Conservation (phyloP, 2,113 vertebrate genomes). For the Psittacara wagleri region DNA sequence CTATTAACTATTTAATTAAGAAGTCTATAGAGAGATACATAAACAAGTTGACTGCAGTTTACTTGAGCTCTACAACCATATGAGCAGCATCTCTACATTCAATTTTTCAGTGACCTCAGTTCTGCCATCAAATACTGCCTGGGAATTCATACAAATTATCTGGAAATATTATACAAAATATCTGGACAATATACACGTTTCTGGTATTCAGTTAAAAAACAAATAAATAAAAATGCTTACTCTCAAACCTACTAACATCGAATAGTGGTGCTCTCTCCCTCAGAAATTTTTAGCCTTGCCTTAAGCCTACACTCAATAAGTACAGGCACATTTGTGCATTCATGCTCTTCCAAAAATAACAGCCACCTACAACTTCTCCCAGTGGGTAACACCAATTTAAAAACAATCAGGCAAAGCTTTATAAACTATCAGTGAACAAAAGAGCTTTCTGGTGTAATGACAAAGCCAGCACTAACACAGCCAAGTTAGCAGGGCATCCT, state of each 20-base stretch:
- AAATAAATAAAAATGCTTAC: not conserved
- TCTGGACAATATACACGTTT: not conserved
- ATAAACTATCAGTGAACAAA: not conserved
- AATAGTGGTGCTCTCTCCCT: not conserved
- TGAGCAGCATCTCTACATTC: not conserved
- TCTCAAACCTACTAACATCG: not conserved
- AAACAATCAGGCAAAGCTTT: conserved; percentile 45
- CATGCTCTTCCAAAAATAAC: not conserved
- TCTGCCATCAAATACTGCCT: not conserved
- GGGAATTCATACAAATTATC: not conserved
- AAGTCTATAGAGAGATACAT: not conserved
- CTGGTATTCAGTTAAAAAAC: not conserved
- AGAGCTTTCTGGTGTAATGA: conserved; percentile 26
- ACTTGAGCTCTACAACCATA: not conserved
- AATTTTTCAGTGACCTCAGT: not conserved
- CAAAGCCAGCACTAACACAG: conserved; percentile 31
- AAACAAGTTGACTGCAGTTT: not conserved
- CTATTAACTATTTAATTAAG: not conserved
- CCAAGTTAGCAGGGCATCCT: not conserved
- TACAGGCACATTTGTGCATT: not conserved
- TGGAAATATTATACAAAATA: not conserved
- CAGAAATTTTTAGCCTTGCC: not conserved
- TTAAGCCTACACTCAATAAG: not conserved
- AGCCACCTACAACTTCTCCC: conserved; percentile 16
- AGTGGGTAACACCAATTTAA: not conserved